A percentile compares a stretch with the other conserved stretches of the same genome.
These are phyloP conservation scores for Hypomesus transpacificus DNA, from an alignment of 2,113 vertebrate genomes.

Conservation along the genomic window DNA sequence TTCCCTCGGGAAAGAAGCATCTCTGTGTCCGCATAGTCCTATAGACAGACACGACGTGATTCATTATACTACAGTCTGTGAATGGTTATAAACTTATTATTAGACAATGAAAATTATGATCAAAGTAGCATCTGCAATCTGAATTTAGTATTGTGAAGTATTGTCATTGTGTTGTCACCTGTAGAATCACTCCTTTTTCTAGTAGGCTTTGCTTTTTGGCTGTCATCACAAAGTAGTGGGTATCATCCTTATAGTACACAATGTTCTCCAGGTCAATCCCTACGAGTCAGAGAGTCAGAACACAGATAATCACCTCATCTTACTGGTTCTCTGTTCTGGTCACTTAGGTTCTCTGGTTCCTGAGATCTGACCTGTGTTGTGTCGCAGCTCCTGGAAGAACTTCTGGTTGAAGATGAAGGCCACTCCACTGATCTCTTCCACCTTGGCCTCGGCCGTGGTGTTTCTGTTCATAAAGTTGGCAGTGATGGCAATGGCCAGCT, in stretches of 20 bases:
- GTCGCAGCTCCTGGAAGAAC: slow-evolving; percentile 92
- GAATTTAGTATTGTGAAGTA: background rate
- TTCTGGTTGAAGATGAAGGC: slow-evolving; percentile 99
- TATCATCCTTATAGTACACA: slow-evolving; percentile 98
- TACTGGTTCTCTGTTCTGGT: background rate
- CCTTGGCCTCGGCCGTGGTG: slow-evolving; percentile 92
- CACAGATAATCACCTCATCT: background rate
- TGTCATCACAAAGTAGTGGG: slow-evolving; percentile 98
- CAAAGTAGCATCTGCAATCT: background rate
- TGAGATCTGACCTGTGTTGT: slow-evolving; percentile 81
- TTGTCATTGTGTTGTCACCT: slow-evolving; percentile 54
- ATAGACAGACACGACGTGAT: background rate
- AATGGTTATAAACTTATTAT: background rate
- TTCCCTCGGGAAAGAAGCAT: slow-evolving; percentile 85
- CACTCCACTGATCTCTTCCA: slow-evolving; percentile 95
- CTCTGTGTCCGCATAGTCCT: slow-evolving; percentile 90
- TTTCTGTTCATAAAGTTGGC: slow-evolving; percentile 97
- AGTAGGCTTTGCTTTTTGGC: slow-evolving; percentile 96
- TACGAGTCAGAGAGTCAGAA: slow-evolving; percentile 40
- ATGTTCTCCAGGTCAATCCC: slow-evolving; percentile 97
- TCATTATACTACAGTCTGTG: no score
- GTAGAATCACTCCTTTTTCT: slow-evolving; percentile 92
- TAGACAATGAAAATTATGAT: no score
- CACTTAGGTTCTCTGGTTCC: background rate
- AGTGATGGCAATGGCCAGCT: slow-evolving; percentile 93